A percentile compares a stretch with the other conserved stretches of the same genome.
phyloP scores from a whole-genome alignment of 2,888 invertebrate species.

The Drosophila macrospina region DNA sequence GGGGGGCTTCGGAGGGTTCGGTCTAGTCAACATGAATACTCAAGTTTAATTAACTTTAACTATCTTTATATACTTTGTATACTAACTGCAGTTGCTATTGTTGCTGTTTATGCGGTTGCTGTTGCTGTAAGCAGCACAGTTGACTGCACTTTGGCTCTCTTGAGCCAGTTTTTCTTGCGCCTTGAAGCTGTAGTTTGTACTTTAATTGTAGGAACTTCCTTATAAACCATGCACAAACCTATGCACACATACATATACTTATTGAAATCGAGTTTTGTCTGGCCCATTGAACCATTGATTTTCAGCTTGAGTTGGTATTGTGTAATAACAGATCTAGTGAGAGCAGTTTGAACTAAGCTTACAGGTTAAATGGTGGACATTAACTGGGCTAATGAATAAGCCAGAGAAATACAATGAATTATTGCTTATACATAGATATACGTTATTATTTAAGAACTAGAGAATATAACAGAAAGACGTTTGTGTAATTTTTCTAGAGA shows the following conservation, averaged over 20 bases:
- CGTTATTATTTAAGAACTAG: too few species aligned
- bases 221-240: slow-evolving; percentile 23
- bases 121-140: slow-evolving; percentile 44
- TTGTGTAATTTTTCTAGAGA: too few species aligned
- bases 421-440: too few species aligned
- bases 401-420: too few species aligned
- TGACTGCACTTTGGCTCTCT: slow-evolving; percentile 52
- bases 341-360: background rate
- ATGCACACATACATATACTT: slow-evolving; percentile 2
- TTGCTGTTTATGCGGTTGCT: background rate
- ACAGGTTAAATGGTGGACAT: background rate
- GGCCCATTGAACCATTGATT: slow-evolving; percentile 41
- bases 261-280: slow-evolving; percentile 9
- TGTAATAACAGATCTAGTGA: slow-evolving; percentile 22
- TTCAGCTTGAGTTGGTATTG: slow-evolving; percentile 52
- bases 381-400: background rate
- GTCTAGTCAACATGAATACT: slow-evolving; percentile 45
- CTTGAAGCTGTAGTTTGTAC: slow-evolving; percentile 9
- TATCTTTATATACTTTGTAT: slow-evolving; percentile 1
- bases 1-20: slow-evolving; percentile 9
- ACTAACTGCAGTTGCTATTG: background rate
- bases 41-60: slow-evolving; percentile 43
- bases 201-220: slow-evolving; percentile 53
- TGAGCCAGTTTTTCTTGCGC: slow-evolving; percentile 13
- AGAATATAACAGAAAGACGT: too few species aligned